Evolutionary conservation across 1,140 invertebrate species (phyloP), one percentile per base, ranked within the genome.

Genomic region (Zaprionus inermis): DNA sequence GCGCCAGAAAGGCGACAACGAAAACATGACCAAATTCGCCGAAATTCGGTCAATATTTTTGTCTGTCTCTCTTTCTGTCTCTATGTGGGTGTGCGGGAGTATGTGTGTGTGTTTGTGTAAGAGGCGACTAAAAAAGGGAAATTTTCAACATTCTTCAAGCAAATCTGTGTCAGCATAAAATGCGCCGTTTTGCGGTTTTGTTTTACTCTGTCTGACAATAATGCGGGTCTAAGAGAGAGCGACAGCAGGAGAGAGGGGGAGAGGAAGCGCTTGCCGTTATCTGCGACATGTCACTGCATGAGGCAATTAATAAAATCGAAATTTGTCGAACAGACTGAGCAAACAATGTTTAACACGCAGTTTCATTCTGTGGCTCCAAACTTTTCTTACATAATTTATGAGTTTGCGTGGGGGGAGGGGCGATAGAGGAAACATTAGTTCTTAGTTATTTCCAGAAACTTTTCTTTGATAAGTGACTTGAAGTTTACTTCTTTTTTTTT

Each of bases 31-130:
- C 68, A 76, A 72, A 71, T 72, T 72, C 55, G 78, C 64, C 69
- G 63, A 89, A 88, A 89, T 88, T 89, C 84, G 84, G 84, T 88
- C 84, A 88, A 88, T 89, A 88, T 80, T 89, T 89, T 54, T 66
- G 58, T 46, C 60, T 63, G 68, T 49, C 46, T 69, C 41, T 49
- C 16, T 61, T 41, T 56, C 36, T 67, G 36, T 64, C 55, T 57
- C 24, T 4, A 1, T 54, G 10, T 73, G 11, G 55, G 41, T 67
- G 38, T 51, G 41, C 61, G 34, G 61, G 20, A 14, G 18, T 32
- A 32, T 20, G n/a, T 34, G 32, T 52, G 38, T 63, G 51, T 61
- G 49, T 56, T 38, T 60, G 58, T 49, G 22, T 24, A 32, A 30
- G 16, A 28, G 64, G 46, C 46, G 20, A 44, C 64, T 38, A 20